phyloP scores from a whole-genome alignment of 2,113 vertebrate genomes.

The Okapia johnstoni region DNA sequence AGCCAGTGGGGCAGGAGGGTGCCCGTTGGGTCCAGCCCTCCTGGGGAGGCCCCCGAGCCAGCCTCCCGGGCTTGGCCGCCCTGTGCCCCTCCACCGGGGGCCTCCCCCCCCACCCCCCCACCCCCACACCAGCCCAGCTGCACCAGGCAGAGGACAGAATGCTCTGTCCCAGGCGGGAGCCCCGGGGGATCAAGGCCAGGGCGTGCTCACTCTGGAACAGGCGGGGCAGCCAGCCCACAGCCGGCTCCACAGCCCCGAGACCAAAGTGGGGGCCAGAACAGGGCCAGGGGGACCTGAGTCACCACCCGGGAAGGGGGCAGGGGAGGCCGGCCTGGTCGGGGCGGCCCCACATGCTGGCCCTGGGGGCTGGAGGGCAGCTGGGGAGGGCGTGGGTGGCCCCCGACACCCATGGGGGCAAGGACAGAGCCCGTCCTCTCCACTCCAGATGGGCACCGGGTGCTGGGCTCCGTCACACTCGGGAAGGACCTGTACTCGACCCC shows the following conservation, averaged over 20 bases:
- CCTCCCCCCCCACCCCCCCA: background rate
- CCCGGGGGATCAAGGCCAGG: background rate
- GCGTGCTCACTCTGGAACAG: background rate
- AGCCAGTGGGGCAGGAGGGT: background rate
- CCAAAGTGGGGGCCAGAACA: background rate
- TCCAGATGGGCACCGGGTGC: fast-evolving
- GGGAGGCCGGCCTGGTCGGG: fast-evolving
- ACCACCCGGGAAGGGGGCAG: fast-evolving
- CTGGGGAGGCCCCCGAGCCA: background rate
- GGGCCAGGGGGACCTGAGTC: background rate
- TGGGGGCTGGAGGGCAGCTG: background rate
- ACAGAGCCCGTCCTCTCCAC: background rate
- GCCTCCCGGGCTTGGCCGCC: background rate
- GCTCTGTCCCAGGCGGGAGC: background rate
- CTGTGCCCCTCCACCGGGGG: fast-evolving
- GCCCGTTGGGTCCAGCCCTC: fast-evolving
- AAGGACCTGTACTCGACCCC: background rate
- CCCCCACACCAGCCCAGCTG: background rate
- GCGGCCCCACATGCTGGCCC: background rate
- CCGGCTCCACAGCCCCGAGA: background rate
- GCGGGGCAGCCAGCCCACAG: background rate
- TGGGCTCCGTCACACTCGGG: background rate
- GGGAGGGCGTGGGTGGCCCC: background rate
- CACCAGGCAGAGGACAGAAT: background rate
- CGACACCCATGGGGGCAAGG: background rate